A percentile compares a stretch with the other conserved stretches of the same genome.
Evolutionary conservation across 2,797 vertebrate genomes (phyloP).

Genomic region (Naso thynnoides): DNA sequence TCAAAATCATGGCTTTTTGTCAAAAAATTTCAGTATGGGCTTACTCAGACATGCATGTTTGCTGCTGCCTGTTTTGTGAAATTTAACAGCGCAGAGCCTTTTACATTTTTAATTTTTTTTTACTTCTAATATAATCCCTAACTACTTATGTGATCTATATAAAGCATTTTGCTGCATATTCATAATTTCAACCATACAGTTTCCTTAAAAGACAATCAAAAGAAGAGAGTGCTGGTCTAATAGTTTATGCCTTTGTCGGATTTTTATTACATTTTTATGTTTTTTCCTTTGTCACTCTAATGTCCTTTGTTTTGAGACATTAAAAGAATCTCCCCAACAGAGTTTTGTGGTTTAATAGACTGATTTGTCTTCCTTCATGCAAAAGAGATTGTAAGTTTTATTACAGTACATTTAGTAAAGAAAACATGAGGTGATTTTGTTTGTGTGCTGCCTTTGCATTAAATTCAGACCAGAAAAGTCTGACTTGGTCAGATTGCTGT

Average conservation of each 20-base stretch:
- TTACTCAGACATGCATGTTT: neutral
- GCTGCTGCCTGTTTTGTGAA: neutral
- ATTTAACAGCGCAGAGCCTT: neutral
- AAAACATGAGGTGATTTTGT: neutral
- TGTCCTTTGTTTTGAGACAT: neutral
- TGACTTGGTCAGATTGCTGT: neutral
- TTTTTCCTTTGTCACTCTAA: neutral
- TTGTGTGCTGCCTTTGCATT: neutral
- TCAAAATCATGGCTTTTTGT: neutral
- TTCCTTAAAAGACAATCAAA: neutral
- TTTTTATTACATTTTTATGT: neutral
- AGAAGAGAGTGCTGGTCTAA: neutral
- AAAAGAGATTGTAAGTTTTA: too few relatives aligned
- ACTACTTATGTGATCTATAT: neutral
- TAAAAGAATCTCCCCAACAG: neutral
- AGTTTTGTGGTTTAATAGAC: neutral
- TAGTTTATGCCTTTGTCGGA: neutral
- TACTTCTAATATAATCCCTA: neutral
- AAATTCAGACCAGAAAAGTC: neutral
- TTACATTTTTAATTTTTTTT: too few relatives aligned
- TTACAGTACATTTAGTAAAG: neutral
- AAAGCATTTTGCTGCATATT: neutral
- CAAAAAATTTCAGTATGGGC: neutral
- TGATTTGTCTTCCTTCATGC: neutral
- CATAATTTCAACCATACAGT: neutral